A percentile compares a stretch with the other conserved stretches of the same genome.
Conservation (phyloP, 2,888 invertebrate genomes). For the Acrobeloides nanus region DNA sequence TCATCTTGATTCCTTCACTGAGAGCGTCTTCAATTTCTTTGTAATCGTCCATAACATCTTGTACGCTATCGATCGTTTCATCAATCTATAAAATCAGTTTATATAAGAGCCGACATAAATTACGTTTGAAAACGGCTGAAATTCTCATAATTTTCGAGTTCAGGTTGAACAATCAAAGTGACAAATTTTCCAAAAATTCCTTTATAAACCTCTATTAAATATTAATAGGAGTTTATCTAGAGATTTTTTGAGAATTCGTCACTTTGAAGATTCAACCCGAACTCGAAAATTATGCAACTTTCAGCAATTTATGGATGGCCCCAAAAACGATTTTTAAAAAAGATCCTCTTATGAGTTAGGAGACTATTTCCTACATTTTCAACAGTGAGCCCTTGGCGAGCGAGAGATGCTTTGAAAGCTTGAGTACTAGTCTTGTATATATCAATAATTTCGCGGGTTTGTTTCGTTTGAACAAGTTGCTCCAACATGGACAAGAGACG, state of each 20-base stretch:
- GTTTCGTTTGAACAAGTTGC: slow-evolving; percentile 40
- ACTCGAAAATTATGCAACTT: too few species aligned
- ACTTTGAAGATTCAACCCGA: too few species aligned
- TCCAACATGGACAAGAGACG: slow-evolving; percentile 36
- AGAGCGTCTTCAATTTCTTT: slow-evolving; percentile 45
- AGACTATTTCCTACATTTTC: slow-evolving; percentile 31
- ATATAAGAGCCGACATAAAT: neutral
- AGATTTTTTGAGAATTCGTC: too few species aligned
- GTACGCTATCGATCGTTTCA: slow-evolving; percentile 46
- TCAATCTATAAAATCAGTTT: slow-evolving; percentile 30
- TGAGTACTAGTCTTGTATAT: slow-evolving; percentile 40
- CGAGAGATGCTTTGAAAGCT: slow-evolving; percentile 44
- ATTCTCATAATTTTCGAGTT: too few species aligned
- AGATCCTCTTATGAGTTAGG: neutral
- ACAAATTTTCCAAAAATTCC: too few species aligned
- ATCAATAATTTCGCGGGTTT: slow-evolving; percentile 45
- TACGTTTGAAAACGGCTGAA: neutral
- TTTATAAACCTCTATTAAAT: too few species aligned
- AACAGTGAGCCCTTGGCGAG: slow-evolving; percentile 41
- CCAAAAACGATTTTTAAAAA: neutral
- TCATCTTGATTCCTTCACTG: slow-evolving; percentile 22
- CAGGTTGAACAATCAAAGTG: too few species aligned
- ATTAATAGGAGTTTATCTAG: too few species aligned
- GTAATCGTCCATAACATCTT: slow-evolving; percentile 40
- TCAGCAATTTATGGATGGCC: too few species aligned